Conservation (phyloP, 2,113 vertebrate genomes). For the Leptodactylus fuscus region DNA sequence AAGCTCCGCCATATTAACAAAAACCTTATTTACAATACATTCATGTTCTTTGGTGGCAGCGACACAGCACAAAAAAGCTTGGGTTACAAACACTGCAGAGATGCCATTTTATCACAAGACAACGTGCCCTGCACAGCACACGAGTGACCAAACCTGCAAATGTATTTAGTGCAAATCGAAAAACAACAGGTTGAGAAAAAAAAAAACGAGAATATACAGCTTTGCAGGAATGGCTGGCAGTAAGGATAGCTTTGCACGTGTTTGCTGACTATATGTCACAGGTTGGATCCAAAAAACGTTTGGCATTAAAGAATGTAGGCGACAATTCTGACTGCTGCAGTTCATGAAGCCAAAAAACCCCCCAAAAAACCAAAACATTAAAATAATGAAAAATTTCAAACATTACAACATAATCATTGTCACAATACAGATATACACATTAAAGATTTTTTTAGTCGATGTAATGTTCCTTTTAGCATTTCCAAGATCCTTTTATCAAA, state of each 20-base stretch:
- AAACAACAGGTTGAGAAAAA: constrained; percentile 7
- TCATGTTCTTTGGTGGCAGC: constrained; percentile 21
- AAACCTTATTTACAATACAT: constrained; percentile 1
- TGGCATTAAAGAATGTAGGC: background rate
- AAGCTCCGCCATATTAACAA: background rate
- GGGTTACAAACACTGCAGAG: background rate
- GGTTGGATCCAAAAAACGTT: background rate
- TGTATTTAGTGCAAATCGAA: constrained; percentile 55
- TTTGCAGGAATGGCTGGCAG: constrained; percentile 28
- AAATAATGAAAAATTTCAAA: background rate
- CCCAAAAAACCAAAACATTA: too few species aligned
- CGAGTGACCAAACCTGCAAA: constrained; percentile 1
- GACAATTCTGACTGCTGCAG: too few species aligned
- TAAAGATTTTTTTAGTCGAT: background rate
- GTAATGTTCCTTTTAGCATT: background rate
- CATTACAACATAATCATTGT: background rate
- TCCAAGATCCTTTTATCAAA: background rate
- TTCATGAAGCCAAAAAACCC: background rate
- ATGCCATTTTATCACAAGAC: background rate
- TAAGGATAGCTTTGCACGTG: background rate
- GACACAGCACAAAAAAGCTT: background rate
- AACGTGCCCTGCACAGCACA: background rate
- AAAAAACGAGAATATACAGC: background rate
- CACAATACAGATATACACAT: constrained; percentile 13
- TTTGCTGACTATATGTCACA: background rate